Conservation (phyloP, 1,140 invertebrate genomes). For the Hyphantria cunea region DNA sequence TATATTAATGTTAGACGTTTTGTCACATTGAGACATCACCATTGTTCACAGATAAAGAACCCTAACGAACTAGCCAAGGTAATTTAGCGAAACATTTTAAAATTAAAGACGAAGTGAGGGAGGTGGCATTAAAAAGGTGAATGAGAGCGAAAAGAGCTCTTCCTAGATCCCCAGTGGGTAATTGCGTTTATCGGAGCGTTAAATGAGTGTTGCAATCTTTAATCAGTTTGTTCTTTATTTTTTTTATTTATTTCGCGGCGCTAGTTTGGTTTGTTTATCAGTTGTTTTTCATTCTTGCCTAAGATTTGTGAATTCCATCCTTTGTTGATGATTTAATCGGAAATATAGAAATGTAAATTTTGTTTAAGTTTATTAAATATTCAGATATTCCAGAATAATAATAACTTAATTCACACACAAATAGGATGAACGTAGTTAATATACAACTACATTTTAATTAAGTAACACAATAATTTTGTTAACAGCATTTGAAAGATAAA, state of each 20-base stretch:
- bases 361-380: no score
- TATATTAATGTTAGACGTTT: no score
- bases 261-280: conserved; percentile 30
- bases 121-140: conserved; percentile 37
- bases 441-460: no score
- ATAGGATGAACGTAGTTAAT: no score
- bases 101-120: conserved; percentile 16
- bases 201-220: conserved; percentile 74
- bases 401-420: no score
- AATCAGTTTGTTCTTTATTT: conserved; percentile 49
- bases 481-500: no score
- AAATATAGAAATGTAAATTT: background rate
- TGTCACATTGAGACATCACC: no score
- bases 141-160: conserved; percentile 40
- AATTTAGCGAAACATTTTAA: no score
- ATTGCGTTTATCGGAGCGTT: conserved; percentile 74
- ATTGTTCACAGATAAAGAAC: no score
- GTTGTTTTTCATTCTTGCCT: conserved; percentile 2
- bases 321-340: conserved; percentile 3
- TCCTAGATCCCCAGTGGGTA: conserved; percentile 51
- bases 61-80: no score
- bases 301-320: background rate
- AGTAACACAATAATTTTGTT: no score
- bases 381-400: no score
- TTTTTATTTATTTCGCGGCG: conserved; percentile 39